Percentiles rank a stretch among this genome's conserved stretches.
Conservation (phyloP, 2,113 vertebrate genomes). For the Zosterops borbonicus region DNA sequence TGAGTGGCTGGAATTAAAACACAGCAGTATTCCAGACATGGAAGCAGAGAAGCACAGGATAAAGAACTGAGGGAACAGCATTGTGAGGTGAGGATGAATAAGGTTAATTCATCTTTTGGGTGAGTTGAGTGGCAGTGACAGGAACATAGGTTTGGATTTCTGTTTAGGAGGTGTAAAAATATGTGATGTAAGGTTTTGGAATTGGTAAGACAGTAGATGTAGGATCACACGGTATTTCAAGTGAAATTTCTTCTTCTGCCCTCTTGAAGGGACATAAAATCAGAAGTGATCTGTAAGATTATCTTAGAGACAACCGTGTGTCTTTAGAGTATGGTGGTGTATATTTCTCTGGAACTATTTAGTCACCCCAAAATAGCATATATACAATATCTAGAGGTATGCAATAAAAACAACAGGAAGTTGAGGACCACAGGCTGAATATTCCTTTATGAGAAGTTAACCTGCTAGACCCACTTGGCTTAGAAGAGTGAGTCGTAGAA, state of each 20-base stretch:
- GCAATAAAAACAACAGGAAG: neutral
- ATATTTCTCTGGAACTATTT: neutral
- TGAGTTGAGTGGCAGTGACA: neutral
- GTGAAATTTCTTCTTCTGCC: neutral
- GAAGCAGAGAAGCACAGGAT: neutral
- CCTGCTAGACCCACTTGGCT: neutral
- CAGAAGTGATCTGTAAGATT: neutral
- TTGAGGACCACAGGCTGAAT: neutral
- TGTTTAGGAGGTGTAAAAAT: neutral
- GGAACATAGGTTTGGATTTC: neutral
- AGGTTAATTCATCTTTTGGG: neutral
- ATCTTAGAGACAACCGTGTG: neutral
- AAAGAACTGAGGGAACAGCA: neutral
- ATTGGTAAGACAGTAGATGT: neutral
- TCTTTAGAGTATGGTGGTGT: neutral
- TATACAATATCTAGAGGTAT: neutral
- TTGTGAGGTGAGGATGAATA: neutral
- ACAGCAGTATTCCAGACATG: neutral
- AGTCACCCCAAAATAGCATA: neutral
- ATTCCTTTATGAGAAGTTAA: neutral
- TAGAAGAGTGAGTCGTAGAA: neutral
- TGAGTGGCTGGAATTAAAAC: neutral
- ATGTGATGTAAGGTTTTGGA: neutral
- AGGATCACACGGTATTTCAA: neutral
- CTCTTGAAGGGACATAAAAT: neutral